Evolutionary conservation across 1,140 invertebrate genomes (phyloP), one percentile per base, ranked within the genome.

Genomic region (Drosophila truncata): DNA sequence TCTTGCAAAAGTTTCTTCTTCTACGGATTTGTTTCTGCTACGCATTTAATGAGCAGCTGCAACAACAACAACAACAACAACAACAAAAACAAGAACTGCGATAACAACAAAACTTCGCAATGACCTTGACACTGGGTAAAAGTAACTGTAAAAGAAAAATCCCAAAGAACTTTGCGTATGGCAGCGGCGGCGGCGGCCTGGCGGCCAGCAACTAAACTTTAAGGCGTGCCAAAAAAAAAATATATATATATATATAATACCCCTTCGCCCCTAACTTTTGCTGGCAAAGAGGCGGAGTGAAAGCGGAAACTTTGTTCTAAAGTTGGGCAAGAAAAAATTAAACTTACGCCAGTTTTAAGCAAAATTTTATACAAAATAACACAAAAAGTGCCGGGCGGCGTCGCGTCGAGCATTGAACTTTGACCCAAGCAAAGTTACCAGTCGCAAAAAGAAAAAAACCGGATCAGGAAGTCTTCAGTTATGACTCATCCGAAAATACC

Each of bases 281-380:
- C 41, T 41, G 29, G 64, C n/a, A 25, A 27, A 29, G n/a, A 39
- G 71, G 54, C 11, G 11, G 47, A 16, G 50, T 10, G 37, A 46
- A 39, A 59, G 54, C 64, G 58, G 50, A 78, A 78, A 78, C 74
- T 78, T 78, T 78, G 74, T 78, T 78, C 75, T 78, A 61, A 78
- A 78, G 74, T 78, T 78, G 39, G 75, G 49, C 55, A 78, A 70
- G 54, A 62, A 78, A 70, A 78, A 71, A 62, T 78, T 78, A 62
- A 78, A 78, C 75, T 78, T 78, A 63, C 65, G 65, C 75, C 75
- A 78, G 75, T 78, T 78, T 78, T 78, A 78, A 78, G 74, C 73
- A 78, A 78, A 78, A 78, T 78, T 77, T 78, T 77, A 78, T 69
- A 77, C 73, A 77, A 77, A 77, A 77, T 77, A 67, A 67, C 74